Evolutionary conservation across 2,888 invertebrate species (phyloP), one percentile per base, ranked within the genome.

Genomic region (Tachina grossa): DNA sequence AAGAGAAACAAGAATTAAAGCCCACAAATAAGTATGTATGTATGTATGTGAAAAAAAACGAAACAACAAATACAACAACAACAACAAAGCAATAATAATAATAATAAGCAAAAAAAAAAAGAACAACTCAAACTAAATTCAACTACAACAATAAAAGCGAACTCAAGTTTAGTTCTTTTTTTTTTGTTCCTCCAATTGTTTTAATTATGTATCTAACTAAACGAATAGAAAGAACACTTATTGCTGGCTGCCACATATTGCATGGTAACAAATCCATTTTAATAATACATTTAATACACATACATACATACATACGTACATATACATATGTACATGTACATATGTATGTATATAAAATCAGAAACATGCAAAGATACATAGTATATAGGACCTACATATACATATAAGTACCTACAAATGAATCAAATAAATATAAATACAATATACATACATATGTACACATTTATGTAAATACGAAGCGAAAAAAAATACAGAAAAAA

Each of bases 151-250:
- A 47, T 57, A 43, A 75, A 75, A 63, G 14, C 49, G 49, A 72
- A 49, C 59, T 59, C 6, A 63, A 45, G 31, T 53, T 31, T 43
- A 14, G n/a, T n/a, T n/a, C n/a, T 8, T 45, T 55, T 39, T 47
- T 47, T n/a, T 47, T 57, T 9, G 0, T 63, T 66, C 19, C 6
- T 66, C 14, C 9, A 19, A 6, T 53, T 31, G 68, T 83, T 72
- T 63, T 55, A 75, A 69, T 75, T 75, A 65, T 71, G 43, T 55
- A 76, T 74, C 71, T 55, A 76, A 68, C 75, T 69, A 74, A 59
- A 59, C 66, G 51, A 78, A 47, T 31, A 65, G 22, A 72, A 77
- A 65, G n/a, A n/a, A n/a, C n/a, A 57, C 43, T 74, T 69, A 41
- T 65, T 66, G 5, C 31, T 31, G 31, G 31, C 31, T 31, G 71